A percentile compares a stretch with the other conserved stretches of the same genome.
Evolutionary conservation across 2,888 invertebrate species (phyloP).

Genomic region (Didymodactylos carnosus): DNA sequence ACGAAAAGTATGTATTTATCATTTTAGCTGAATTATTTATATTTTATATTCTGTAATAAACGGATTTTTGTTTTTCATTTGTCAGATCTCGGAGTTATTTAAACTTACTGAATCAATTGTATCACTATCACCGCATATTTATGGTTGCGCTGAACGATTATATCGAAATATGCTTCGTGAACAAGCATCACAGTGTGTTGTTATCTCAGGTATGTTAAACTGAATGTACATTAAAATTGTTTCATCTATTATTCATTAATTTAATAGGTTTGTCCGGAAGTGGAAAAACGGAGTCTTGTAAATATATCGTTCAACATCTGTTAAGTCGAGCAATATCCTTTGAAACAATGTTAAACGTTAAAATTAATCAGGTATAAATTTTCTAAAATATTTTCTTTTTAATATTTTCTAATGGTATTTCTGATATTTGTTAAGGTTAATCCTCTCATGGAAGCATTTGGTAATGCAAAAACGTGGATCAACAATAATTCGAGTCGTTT

Average conservation of each 20-base stretch:
- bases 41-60: not conserved
- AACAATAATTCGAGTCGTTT: constrained; percentile 33
- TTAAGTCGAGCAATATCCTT: constrained; percentile 8
- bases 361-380: constrained; percentile 11
- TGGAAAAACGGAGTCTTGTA: constrained; percentile 43
- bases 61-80: not conserved
- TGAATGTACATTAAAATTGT: not conserved
- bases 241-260: not conserved
- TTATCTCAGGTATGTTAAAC: constrained; percentile 42
- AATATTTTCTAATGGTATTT: not conserved
- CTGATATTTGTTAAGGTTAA: constrained; percentile 28
- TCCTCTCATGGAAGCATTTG: constrained; percentile 31
- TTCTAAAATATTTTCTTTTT: not conserved
- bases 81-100: not conserved
- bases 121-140: constrained; percentile 26
- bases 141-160: constrained; percentile 26
- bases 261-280: constrained; percentile 31
- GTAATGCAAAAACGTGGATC: constrained; percentile 31
- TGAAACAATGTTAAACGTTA: constrained; percentile 5
- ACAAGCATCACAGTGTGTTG: constrained; percentile 65
- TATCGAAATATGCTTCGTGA: constrained; percentile 39
- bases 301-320: constrained; percentile 58
- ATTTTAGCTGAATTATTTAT: not conserved
- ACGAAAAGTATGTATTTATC: constrained; percentile 21
- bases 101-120: not conserved